A percentile compares a stretch with the other conserved stretches of the same genome.
These are phyloP conservation scores for Elachura formosa DNA, from an alignment of 2,113 vertebrate genomes.

Conservation along the genomic window DNA sequence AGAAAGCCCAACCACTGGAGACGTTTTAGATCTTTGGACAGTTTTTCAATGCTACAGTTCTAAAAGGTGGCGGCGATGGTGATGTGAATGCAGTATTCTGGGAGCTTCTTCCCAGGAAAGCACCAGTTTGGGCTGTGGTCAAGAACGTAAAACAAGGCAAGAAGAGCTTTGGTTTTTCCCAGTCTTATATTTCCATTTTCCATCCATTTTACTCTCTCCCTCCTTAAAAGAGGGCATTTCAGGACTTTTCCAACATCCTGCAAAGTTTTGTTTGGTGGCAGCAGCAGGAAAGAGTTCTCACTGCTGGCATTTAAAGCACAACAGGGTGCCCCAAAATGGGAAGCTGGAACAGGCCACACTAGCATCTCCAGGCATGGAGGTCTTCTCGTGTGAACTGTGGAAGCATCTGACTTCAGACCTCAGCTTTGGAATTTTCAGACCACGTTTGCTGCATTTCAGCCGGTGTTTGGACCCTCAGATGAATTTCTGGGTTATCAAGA, in stretches of 20 bases:
- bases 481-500: conserved; percentile 40
- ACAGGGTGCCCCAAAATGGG: background rate
- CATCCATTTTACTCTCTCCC: background rate
- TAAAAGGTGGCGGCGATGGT: fast-evolving
- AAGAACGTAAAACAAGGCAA: background rate
- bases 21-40: background rate
- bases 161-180: background rate
- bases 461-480: background rate
- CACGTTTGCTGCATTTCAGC: background rate
- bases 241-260: background rate
- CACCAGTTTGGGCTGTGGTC: background rate
- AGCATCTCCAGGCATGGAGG: background rate
- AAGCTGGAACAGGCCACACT: background rate
- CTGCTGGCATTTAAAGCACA: background rate
- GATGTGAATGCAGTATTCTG: background rate
- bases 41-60: background rate
- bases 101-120: background rate
- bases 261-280: background rate
- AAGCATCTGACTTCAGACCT: background rate
- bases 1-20: background rate
- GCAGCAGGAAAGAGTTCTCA: background rate
- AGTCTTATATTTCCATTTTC: background rate
- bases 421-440: background rate
- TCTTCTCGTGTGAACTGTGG: background rate
- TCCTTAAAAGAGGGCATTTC: background rate